Percentiles rank a stretch among this genome's conserved stretches.
Evolutionary conservation across 2,113 vertebrate genomes (phyloP).

Genomic region (Lethenteron camtschaticum): DNA sequence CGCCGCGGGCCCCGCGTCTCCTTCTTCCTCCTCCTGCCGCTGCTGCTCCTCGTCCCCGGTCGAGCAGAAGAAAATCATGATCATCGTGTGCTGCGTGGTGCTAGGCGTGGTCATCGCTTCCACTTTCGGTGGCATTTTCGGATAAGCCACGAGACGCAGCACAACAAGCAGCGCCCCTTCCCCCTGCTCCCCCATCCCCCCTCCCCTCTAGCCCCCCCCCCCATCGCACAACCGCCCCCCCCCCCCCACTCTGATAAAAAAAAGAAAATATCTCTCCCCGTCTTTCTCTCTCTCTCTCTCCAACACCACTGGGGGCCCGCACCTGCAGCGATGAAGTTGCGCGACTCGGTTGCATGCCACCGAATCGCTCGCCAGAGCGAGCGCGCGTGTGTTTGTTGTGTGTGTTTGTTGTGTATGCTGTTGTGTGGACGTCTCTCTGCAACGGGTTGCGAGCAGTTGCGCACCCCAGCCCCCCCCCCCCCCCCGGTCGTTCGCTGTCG

Average conservation of each 20-base stretch:
- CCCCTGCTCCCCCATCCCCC: conserved; percentile 9
- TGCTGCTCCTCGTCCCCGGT: conserved; percentile 6
- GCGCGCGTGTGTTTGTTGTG: too few species aligned
- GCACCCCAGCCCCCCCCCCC: too few species aligned
- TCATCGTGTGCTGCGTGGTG: conserved; percentile 85
- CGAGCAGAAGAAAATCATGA: conserved; percentile 71
- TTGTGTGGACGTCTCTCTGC: too few species aligned
- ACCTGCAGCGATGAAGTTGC: conserved; percentile 22
- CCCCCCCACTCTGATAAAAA: conserved; percentile 13
- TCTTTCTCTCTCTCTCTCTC: too few species aligned
- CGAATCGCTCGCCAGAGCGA: conserved; percentile 8
- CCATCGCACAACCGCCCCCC: conserved; percentile 11
- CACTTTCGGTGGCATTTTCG: conserved; percentile 64
- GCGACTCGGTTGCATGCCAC: conserved; percentile 19
- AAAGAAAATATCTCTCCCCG: conserved; percentile 13
- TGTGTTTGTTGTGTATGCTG: too few species aligned
- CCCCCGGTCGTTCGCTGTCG: too few species aligned
- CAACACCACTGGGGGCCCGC: conserved; percentile 24
- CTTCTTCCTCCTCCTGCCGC: background rate
- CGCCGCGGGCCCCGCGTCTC: background rate
- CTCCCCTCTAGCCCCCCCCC: conserved; percentile 13
- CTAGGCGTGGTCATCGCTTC: conserved; percentile 72
- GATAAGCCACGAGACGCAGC: conserved; percentile 19
- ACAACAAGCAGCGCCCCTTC: background rate
- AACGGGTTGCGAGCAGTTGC: too few species aligned